Percentiles rank a stretch among this genome's conserved stretches.
phyloP scores from a whole-genome alignment of 2,113 vertebrate species.

The Pituophis catenifer region DNA sequence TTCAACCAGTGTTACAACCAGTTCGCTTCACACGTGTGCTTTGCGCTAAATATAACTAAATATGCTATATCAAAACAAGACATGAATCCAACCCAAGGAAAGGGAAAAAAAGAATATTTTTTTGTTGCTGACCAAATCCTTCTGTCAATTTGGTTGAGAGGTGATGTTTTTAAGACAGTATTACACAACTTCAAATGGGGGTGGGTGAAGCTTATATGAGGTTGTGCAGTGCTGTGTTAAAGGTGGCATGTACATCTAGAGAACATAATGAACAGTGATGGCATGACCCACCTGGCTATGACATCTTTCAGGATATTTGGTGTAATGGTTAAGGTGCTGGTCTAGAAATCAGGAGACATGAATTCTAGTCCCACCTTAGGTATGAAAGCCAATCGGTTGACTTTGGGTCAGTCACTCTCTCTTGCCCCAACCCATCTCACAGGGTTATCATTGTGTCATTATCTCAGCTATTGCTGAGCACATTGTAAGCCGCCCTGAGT shows the following conservation, averaged over 20 bases:
- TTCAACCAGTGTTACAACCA: too few species aligned
- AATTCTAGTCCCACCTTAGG: not conserved
- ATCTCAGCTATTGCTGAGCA: too few species aligned
- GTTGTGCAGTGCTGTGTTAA: not conserved
- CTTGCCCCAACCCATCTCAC: not conserved
- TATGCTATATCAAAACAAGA: not conserved
- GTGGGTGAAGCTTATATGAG: not conserved
- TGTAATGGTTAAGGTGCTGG: not conserved
- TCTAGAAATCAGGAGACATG: not conserved
- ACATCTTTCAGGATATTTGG: not conserved
- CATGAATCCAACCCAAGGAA: not conserved
- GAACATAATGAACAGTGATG: not conserved
- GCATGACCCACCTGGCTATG: not conserved
- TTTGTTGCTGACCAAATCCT: not conserved
- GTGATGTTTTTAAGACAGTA: not conserved
- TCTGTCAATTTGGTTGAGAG: not conserved
- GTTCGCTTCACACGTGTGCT: too few species aligned
- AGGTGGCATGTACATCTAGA: not conserved
- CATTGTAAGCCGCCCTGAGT: too few species aligned
- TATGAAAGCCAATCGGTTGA: not conserved
- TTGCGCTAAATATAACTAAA: not conserved
- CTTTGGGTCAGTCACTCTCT: not conserved
- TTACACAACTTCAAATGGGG: not conserved
- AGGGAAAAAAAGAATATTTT: not conserved
- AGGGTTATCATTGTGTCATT: not conserved